Evolutionary conservation across 2,113 vertebrate species (phyloP), one percentile per base, ranked within the genome.

Genomic region (Periophthalmus modestus): DNA sequence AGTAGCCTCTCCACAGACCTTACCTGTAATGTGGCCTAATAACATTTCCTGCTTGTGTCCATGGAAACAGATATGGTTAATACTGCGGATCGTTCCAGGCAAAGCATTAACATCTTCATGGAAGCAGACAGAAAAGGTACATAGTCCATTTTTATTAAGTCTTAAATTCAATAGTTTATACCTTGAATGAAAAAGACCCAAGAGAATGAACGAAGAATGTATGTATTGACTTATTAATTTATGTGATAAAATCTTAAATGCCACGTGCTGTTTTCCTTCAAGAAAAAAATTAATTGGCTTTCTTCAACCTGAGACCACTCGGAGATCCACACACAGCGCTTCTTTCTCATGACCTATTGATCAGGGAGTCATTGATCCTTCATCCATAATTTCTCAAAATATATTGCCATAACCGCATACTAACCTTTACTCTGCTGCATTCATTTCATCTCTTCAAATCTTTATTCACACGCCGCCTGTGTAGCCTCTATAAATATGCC

Each of bases 371-470:
- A 63, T 36, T n/a, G 34, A 65, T 39, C 62, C 11, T 65, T 43
- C 62, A 65, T 65, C 34, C 36, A 43, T 65, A 43, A 65, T 65
- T 65, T 39, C 34, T 43, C 13, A 16, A 34, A 62, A 62, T 62
- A 34, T 62, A 62, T 62, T 18, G 24, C 59, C 59, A 34, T 62
- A 62, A 62, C 59, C 28, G 62, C 62, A n/a, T 34, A 5, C 24
- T 62, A 62, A 62, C 59, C 59, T 33, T 62, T 34, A 34, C 19
- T 28, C 59, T 62, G 28, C 59, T 18, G 15, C 59, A 39, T 65
- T 65, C 19, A 65, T 62, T 34, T 62, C 28, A 15, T 62, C 15
- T 62, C 23, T 33, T 34, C 28, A 62, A 2, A 16, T 62, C 59
- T 33, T 62, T 62, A 59, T 62, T 34, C 34, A 62, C 13, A 39